Percentiles rank a stretch among this genome's conserved stretches.
Evolutionary conservation across 2,888 invertebrate species (phyloP).

Genomic region (Eupithecia exiguata): DNA sequence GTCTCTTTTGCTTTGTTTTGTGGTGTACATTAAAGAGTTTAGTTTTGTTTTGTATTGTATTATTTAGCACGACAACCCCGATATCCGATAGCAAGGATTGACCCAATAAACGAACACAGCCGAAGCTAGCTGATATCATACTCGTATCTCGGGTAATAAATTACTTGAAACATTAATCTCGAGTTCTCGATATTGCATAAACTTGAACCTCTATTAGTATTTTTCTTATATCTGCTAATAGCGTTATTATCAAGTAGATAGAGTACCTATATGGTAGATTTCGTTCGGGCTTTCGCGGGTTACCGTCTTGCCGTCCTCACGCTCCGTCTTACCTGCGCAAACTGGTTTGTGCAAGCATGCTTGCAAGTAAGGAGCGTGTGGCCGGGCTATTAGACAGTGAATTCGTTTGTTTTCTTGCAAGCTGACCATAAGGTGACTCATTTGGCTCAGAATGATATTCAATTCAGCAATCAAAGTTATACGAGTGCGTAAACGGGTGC

Average conservation of each 20-base stretch:
- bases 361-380: too few species aligned
- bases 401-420: background rate
- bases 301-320: too few species aligned
- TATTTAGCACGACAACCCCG: background rate
- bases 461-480: slow-evolving; percentile 6
- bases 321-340: too few species aligned
- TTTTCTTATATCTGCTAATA: background rate
- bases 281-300: background rate
- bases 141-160: slow-evolving; percentile 1
- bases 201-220: background rate
- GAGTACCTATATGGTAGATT: background rate
- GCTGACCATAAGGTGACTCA: too few species aligned
- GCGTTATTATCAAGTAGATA: background rate
- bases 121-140: slow-evolving; percentile 1
- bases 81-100: background rate
- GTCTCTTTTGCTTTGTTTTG: too few species aligned
- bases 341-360: too few species aligned
- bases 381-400: background rate
- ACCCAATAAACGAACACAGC: slow-evolving; percentile 1
- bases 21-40: too few species aligned
- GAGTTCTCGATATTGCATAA: background rate
- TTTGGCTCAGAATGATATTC: slow-evolving; percentile 13
- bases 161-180: background rate
- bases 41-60: too few species aligned
- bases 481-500: slow-evolving; percentile 10